phyloP scores from a whole-genome alignment of 2,888 invertebrate genomes.

The Tenthredo notha region DNA sequence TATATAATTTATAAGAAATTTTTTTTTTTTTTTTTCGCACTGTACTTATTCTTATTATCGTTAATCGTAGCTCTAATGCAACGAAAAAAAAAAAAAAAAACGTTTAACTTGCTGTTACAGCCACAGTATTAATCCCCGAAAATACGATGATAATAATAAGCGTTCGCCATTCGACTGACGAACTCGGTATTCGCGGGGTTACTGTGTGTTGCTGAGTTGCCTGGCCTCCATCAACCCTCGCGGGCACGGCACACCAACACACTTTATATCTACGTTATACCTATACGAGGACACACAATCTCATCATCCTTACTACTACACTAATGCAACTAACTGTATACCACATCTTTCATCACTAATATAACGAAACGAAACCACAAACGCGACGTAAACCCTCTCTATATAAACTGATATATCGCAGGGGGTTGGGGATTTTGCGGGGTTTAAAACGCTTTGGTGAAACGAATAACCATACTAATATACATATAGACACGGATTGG shows the following conservation, averaged over 20 bases:
- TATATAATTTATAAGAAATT: too few species aligned
- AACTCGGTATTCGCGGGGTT: constrained; percentile 32
- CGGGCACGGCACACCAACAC: constrained; percentile 27
- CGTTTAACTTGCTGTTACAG: too few species aligned
- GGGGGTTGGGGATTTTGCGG: constrained; percentile 20
- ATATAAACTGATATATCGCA: constrained; percentile 6
- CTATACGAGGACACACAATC: not conserved
- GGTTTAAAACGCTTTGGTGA: not conserved
- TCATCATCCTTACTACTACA: not conserved
- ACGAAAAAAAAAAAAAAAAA: too few species aligned
- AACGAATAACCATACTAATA: not conserved
- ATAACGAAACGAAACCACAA: not conserved
- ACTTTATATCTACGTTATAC: not conserved
- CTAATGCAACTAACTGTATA: not conserved
- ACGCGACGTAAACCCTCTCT: not conserved
- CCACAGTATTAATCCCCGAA: too few species aligned
- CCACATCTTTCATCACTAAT: not conserved
- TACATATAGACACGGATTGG: too few species aligned
- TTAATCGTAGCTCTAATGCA: too few species aligned
- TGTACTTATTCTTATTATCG: too few species aligned
- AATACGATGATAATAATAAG: constrained; percentile 7
- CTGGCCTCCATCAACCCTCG: constrained; percentile 41
- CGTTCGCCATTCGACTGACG: constrained; percentile 26
- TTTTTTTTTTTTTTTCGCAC: too few species aligned
- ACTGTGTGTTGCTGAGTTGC: constrained; percentile 38